phyloP scores from a whole-genome alignment of 2,888 invertebrate genomes.

The Scaptomyza flava region DNA sequence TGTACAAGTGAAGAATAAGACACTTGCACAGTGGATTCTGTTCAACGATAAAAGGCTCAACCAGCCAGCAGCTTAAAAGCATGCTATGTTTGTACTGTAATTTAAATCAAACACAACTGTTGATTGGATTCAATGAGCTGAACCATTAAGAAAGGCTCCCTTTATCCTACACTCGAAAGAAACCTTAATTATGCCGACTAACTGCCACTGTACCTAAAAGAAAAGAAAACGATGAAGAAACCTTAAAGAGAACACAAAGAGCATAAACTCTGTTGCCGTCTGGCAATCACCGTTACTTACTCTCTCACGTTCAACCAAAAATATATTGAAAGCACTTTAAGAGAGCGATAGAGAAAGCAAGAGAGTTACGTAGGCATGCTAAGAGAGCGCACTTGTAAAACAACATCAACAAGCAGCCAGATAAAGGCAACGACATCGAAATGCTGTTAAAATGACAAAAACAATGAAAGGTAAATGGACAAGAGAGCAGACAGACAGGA shows the following conservation, averaged over 20 bases:
- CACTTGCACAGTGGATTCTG: slow-evolving; percentile 16
- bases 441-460: slow-evolving; percentile 48
- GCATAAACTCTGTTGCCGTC: neutral
- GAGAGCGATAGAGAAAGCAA: slow-evolving; percentile 24
- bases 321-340: slow-evolving; percentile 43
- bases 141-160: neutral
- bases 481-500: neutral
- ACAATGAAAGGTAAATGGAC: slow-evolving; percentile 12
- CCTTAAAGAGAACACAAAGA: slow-evolving; percentile 32
- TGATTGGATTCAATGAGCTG: neutral
- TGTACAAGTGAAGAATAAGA: neutral
- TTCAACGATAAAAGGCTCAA: neutral
- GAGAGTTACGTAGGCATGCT: slow-evolving; percentile 19
- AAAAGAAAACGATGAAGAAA: slow-evolving; percentile 18
- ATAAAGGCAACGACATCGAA: slow-evolving; percentile 41
- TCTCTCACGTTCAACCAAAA: slow-evolving; percentile 12
- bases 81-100: neutral
- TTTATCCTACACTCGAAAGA: neutral
- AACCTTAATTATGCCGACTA: neutral
- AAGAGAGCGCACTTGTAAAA: slow-evolving; percentile 13
- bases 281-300: slow-evolving; percentile 3
- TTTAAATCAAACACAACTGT: neutral
- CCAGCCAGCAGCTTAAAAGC: neutral
- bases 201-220: slow-evolving; percentile 50
- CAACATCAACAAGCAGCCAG: slow-evolving; percentile 7